Percentiles rank a stretch among this genome's conserved stretches.
Conservation (phyloP, 1,140 invertebrate species). For the Drosophila oshimai region DNA sequence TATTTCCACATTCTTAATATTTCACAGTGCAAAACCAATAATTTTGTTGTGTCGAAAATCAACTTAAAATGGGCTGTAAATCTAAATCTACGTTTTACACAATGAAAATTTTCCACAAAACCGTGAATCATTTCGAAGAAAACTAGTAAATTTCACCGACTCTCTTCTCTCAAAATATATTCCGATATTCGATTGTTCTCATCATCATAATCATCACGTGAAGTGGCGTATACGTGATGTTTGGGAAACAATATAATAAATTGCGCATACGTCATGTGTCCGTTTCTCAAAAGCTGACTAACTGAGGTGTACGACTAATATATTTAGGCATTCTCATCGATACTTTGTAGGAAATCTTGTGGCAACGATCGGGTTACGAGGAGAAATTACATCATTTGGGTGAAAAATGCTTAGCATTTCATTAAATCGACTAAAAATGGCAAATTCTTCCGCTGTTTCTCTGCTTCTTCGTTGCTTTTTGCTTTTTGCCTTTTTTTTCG, state of each 20-base stretch:
- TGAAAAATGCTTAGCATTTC: slow-evolving; percentile 37
- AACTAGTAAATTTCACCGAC: slow-evolving; percentile 20
- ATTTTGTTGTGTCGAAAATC: background rate
- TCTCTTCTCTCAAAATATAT: background rate
- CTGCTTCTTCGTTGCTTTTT: slow-evolving; percentile 12
- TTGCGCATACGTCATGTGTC: slow-evolving; percentile 54
- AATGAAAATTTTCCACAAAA: slow-evolving; percentile 16
- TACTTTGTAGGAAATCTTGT: slow-evolving; percentile 7
- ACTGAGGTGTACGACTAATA: slow-evolving; percentile 7
- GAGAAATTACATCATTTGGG: slow-evolving; percentile 56
- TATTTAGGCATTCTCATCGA: background rate
- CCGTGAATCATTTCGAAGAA: slow-evolving; percentile 35
- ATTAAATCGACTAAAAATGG: slow-evolving; percentile 48
- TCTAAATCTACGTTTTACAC: background rate
- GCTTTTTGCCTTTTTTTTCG: slow-evolving; percentile 40
- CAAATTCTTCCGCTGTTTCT: slow-evolving; percentile 53
- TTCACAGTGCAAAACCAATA: background rate
- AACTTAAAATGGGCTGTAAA: slow-evolving; percentile 1
- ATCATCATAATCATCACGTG: slow-evolving; percentile 34
- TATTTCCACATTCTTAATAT: background rate
- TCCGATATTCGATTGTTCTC: slow-evolving; percentile 11
- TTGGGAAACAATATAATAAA: slow-evolving; percentile 49
- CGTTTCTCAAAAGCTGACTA: slow-evolving; percentile 30
- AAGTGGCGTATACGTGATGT: slow-evolving; percentile 52
- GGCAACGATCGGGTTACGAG: slow-evolving; percentile 26